These are phyloP conservation scores for Centropus unirufus DNA, from an alignment of 2,113 vertebrate genomes.

Conservation along the genomic window DNA sequence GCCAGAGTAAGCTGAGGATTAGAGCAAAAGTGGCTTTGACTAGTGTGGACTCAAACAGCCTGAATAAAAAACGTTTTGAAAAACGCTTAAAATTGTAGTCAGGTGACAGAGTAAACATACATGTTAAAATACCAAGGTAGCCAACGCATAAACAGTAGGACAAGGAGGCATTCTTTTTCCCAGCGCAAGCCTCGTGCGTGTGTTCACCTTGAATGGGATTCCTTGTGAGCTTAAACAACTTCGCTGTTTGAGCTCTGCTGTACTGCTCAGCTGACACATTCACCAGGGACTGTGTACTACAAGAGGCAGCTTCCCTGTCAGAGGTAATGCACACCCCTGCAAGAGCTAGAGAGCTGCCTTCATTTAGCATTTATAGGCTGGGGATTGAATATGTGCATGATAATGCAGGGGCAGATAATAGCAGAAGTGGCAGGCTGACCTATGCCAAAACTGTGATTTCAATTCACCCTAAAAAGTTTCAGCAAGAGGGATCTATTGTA, in stretches of 20 bases:
- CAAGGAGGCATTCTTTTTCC: conserved; percentile 34
- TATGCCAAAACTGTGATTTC: background rate
- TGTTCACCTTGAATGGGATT: conserved; percentile 18
- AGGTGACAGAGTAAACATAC: background rate
- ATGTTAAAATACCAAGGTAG: conserved; percentile 1
- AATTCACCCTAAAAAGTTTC: background rate
- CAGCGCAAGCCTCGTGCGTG: background rate
- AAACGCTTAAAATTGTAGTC: conserved; percentile 7
- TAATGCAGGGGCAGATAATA: background rate
- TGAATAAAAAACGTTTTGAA: background rate
- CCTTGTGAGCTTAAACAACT: conserved; percentile 1
- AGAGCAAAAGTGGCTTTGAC: background rate
- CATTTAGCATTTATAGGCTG: background rate
- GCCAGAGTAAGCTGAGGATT: background rate
- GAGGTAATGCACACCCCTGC: background rate
- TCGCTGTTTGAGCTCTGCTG: background rate
- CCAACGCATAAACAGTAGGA: conserved; percentile 16
- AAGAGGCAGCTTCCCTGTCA: background rate
- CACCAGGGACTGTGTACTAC: background rate
- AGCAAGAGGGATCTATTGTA: background rate
- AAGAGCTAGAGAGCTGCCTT: background rate
- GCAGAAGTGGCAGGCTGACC: background rate
- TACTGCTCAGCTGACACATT: background rate
- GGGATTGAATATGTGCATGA: background rate
- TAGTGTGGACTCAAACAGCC: background rate